Base-by-base conservation (phyloP, 2,797 vertebrate genomes). In the Buceros bicornis region DNA sequence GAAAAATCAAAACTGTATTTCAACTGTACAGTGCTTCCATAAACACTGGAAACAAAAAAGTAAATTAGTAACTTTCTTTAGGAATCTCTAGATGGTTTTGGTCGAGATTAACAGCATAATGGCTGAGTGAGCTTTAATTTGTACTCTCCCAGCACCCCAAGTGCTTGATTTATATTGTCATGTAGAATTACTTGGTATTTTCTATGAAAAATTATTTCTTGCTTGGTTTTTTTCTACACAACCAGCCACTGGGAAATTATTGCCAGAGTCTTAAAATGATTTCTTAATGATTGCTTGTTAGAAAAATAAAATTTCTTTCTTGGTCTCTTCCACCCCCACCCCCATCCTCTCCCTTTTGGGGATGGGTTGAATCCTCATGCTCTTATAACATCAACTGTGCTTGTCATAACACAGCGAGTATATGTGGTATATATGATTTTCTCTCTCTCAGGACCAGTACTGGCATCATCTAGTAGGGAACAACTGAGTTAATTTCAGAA, bases 161-260 rank as follows among this genome's bases (percentile, higher is more conserved):
- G 61, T 61, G 3, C 54, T 90, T 85, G 62, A 95, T 88, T 97
- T 95, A 87, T 48, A n/a, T 77, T 94, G 86, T 96, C 89, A 79
- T 82, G 60, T 17, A 54, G 69, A 96, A 96, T 96, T 96, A 92
- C 71, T 92, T 96, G 58, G 28, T 74, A 85, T 95, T 95, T 87
- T 71, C 31, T 37, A 78, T 69, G 57, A 97, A 97, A 77, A 9
- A 56, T 6, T 14, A 58, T 76, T 93, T 93, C 53, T 91, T 89
- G 12, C 6, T 71, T 70, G 8, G 16, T 91, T 26, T 18, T 69
- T 79, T 89, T 61, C 40, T 42, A 80, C 48, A 87, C 61, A 95
- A 88, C 60, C 81, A 97, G 53, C 53, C 45, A 11, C 69, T 71
- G 74, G 77, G 77, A 97, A 97, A 97, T 97, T 94, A 93, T 89